Evolutionary conservation across 2,113 vertebrate species (phyloP), one percentile per base, ranked within the genome.

Genomic region (Urocolius indicus): DNA sequence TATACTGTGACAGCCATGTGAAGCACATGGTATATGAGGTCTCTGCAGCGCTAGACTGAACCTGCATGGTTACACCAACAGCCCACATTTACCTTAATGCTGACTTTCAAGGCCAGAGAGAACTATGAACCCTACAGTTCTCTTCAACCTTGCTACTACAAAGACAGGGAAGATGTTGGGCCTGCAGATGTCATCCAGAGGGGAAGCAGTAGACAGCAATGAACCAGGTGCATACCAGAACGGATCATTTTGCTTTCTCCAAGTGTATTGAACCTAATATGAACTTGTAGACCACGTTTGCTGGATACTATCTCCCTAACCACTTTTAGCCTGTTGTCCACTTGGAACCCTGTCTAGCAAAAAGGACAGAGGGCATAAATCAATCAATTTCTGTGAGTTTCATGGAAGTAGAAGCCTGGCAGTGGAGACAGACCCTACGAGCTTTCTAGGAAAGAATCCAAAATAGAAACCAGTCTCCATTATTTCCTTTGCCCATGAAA

Each of bases 1-100:
- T 54, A 8, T 5, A 34, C 29, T 29, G 19, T 0, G 11, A 26
- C 1, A 22, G 22, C 1, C 63, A 22, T 0, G 0, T 2, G 29
- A 52, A 80, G 27, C 32, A 17, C 26, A 1, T 0, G 1, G 54
- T 52, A 2, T 2, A 10, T 0, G 2, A 52, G n/a, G 21, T 14
- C 11, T 41, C 23, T 30, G 38, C 32, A 17, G 14, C 11, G 34
- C 18, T 10, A 23, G 27, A 15, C n/a, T 19, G 61, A 74, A 19
- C 11, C 16, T 13, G 27, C 43, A 29, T 1, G 23, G 2, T 5
- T 13, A 48, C 49, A 26, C 1, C 0, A 1, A n/a, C 11, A 84
- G 36, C 59, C 76, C 43, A 1, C 27, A 1, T 3, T 13, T 45
- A 43, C 65, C 63, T 20, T 30, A 13, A 16, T 1, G 23, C 59